A percentile compares a stretch with the other conserved stretches of the same genome.
phyloP scores from a whole-genome alignment of 37 sponge, comb jelly and placozoan genomes.

The Theonella swinhoei region DNA sequence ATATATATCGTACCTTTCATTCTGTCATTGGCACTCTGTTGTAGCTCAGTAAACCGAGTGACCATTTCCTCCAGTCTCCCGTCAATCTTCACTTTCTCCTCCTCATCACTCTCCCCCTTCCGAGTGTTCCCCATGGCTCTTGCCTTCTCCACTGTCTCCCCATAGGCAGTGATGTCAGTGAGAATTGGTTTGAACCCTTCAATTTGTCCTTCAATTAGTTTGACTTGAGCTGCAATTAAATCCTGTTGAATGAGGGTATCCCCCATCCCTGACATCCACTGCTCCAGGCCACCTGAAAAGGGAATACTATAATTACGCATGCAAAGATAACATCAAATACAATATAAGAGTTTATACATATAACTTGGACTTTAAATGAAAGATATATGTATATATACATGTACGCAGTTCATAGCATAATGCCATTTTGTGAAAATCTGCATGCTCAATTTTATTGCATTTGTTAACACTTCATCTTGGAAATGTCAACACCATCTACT shows the following conservation, averaged over 20 bases:
- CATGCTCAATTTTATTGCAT: not conserved
- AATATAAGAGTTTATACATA: not conserved
- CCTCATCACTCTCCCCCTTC: slow-evolving; percentile 30
- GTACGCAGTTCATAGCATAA: not conserved
- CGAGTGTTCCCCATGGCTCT: slow-evolving; percentile 37
- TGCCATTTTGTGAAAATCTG: not conserved
- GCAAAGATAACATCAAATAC: too few species aligned
- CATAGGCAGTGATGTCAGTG: slow-evolving; percentile 43
- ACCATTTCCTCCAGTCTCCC: slow-evolving; percentile 35
- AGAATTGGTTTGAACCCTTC: slow-evolving; percentile 58
- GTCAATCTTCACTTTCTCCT: slow-evolving; percentile 54
- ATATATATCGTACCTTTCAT: slow-evolving; percentile 29
- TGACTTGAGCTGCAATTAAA: slow-evolving; percentile 37
- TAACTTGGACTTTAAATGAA: too few species aligned
- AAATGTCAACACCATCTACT: not conserved
- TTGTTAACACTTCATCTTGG: not conserved
- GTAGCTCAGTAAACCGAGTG: slow-evolving; percentile 32
- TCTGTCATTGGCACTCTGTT: slow-evolving; percentile 22
- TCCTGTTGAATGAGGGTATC: slow-evolving; percentile 25
- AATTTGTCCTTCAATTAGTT: slow-evolving; percentile 60
- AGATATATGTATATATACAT: not conserved
- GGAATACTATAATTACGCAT: too few species aligned
- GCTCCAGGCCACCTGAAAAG: slow-evolving; percentile 48
- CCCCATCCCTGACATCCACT: slow-evolving; percentile 51
- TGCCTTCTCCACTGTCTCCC: slow-evolving; percentile 40